These are phyloP conservation scores for Drosophila cardini DNA, from an alignment of 1,140 invertebrate species.

Conservation along the genomic window DNA sequence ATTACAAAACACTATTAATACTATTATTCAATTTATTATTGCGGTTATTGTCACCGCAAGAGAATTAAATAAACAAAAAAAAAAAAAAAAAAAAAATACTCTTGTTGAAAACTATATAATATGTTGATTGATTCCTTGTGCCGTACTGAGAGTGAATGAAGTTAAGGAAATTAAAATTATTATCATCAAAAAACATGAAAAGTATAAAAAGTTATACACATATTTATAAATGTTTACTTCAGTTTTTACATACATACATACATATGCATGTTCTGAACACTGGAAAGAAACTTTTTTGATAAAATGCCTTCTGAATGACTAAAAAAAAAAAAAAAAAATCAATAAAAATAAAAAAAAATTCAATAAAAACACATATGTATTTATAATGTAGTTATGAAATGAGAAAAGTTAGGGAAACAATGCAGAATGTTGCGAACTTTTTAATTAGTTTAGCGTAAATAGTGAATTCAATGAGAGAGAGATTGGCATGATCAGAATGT, in stretches of 20 bases:
- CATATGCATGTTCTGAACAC: conserved; percentile 17
- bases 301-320: conserved; percentile 61
- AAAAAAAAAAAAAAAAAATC: conserved; percentile 24
- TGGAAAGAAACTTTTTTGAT: conserved; percentile 52
- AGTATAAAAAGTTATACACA: conserved; percentile 23
- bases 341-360: too few species aligned
- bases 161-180: conserved; percentile 7
- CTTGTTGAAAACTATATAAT: conserved; percentile 60
- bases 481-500: conserved; percentile 27
- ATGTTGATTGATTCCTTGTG: conserved; percentile 34
- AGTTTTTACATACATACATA: conserved; percentile 25
- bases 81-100: conserved; percentile 45
- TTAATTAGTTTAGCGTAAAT: conserved; percentile 40
- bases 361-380: conserved; percentile 46
- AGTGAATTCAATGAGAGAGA: conserved; percentile 22
- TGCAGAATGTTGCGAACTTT: conserved; percentile 30
- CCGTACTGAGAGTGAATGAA: not conserved
- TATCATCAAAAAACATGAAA: conserved; percentile 8
- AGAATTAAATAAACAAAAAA: conserved; percentile 55
- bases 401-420: conserved; percentile 43
- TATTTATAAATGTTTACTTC: conserved; percentile 34
- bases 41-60: conserved; percentile 53
- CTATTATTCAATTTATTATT: conserved; percentile 53
- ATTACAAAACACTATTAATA: conserved; percentile 34
- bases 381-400: conserved; percentile 34